Evolutionary conservation across 2,888 invertebrate genomes (phyloP), one percentile per base, ranked within the genome.

Genomic region (Plusia festucae): DNA sequence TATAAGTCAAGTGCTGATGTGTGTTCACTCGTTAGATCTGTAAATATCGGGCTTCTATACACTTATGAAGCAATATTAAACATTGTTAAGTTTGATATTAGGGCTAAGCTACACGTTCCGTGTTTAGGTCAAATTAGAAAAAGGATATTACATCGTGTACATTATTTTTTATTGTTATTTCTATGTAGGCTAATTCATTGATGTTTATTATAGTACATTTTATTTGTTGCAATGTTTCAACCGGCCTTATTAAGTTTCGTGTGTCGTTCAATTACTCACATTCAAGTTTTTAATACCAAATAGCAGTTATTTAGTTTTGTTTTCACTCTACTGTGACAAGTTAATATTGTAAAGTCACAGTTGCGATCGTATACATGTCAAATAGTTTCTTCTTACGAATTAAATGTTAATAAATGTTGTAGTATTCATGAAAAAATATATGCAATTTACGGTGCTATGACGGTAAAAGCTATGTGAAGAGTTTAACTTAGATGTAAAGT

Each of bases 31-130:
- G 85, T 87, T 89, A 88, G 79, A 79, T 63, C 65, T 78, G 68
- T 84, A 88, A 87, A 86, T 58, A 63, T 79, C 63, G 76, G 81
- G 85, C 90, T 88, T 89, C 82, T 73, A 57, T 80, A 82, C 70
- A 78, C 79, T 73, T 83, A 85, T 78, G 82, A 82, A 92, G 92
- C 92, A 91, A 92, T 92, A 90, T 84, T 85, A 82, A 84, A 83
- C 79, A 67, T 90, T 91, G 92, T 94, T 93, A 93, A 91, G 92
- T 93, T 93, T 93, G 88, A 84, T 85, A 85, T 85, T 88, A 88
- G 85, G 74, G 73, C 73, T 87, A 86, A 84, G 84, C 78, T 83
- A 79, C 71, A 82, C 68, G 75, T 86, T 84, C 77, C 68, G 76
- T 82, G 82, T 79, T 78, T 83, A 85, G 76, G 71, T 78, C 73